These are phyloP conservation scores for Cantharis lateralis DNA, from an alignment of 2,888 invertebrate species.

Conservation along the genomic window DNA sequence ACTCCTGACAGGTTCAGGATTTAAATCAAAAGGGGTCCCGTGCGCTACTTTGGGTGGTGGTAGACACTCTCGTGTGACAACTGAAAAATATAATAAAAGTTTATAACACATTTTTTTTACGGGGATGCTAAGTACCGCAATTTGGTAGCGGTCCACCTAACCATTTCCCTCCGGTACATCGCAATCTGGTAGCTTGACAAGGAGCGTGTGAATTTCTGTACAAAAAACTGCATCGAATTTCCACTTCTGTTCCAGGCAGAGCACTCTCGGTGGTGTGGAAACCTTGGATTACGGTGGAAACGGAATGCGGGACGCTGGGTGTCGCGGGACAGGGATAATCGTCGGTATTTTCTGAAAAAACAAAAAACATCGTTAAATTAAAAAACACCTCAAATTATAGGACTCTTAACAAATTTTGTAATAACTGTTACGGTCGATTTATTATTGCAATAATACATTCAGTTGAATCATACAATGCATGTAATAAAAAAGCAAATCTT, in stretches of 20 bases:
- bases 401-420: conserved; percentile 5
- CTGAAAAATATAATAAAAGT: conserved; percentile 41
- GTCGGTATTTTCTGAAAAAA: conserved; percentile 20
- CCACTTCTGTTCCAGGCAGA: conserved; percentile 47
- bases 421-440: not conserved
- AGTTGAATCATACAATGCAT: conserved; percentile 14
- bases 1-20: conserved; percentile 37
- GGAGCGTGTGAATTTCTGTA: conserved; percentile 49
- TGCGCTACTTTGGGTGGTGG: conserved; percentile 49
- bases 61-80: conserved; percentile 47
- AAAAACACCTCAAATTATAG: not conserved
- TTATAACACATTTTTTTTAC: not conserved
- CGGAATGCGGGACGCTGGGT: conserved; percentile 34
- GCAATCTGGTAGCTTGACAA: conserved; percentile 47
- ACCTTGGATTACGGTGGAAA: conserved; percentile 34
- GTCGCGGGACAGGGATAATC: conserved; percentile 28
- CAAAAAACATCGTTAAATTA: not conserved
- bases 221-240: conserved; percentile 48
- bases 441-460: conserved; percentile 14
- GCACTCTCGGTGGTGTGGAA: conserved; percentile 33
- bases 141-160: conserved; percentile 50
- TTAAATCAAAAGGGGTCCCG: conserved; percentile 45
- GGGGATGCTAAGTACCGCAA: conserved; percentile 47
- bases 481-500: conserved; percentile 25
- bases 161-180: conserved; percentile 53